Conservation (phyloP, 2,113 vertebrate species). For the Pelusios castaneus region DNA sequence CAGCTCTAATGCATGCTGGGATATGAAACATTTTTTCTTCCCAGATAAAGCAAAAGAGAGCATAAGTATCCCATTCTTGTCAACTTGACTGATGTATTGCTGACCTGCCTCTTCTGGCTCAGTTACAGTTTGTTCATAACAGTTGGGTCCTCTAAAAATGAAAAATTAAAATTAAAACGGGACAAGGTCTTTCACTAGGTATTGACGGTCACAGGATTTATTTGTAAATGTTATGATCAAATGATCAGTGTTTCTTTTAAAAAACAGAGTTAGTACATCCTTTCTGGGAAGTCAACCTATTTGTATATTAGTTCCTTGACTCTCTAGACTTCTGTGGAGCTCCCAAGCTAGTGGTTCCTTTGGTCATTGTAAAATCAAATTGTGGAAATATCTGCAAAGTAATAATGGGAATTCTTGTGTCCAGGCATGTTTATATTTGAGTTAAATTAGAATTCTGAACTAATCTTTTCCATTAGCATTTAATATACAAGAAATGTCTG, state of each 20-base stretch:
- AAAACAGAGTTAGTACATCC: neutral
- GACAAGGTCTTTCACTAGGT: rapidly evolving
- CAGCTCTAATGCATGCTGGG: neutral
- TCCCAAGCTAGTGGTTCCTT: neutral
- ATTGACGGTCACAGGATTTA: neutral
- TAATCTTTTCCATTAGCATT: neutral
- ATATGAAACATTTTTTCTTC: neutral
- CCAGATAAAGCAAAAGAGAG: neutral
- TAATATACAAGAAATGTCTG: neutral
- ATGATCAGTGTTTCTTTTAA: neutral
- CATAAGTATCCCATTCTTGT: neutral
- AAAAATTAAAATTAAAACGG: neutral
- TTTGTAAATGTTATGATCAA: neutral
- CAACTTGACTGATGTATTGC: neutral
- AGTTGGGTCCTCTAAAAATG: neutral
- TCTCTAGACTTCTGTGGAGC: neutral
- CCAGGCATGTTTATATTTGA: neutral
- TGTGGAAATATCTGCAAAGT: neutral
- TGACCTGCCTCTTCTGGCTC: neutral
- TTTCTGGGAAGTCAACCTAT: neutral
- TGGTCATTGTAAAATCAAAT: neutral
- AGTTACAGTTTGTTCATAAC: neutral
- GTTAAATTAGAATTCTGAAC: neutral
- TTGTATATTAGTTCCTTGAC: neutral
- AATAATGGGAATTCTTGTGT: neutral